Percentiles rank a stretch among this genome's conserved stretches.
Conservation (phyloP, 2,113 vertebrate genomes). For the Nestor notabilis region DNA sequence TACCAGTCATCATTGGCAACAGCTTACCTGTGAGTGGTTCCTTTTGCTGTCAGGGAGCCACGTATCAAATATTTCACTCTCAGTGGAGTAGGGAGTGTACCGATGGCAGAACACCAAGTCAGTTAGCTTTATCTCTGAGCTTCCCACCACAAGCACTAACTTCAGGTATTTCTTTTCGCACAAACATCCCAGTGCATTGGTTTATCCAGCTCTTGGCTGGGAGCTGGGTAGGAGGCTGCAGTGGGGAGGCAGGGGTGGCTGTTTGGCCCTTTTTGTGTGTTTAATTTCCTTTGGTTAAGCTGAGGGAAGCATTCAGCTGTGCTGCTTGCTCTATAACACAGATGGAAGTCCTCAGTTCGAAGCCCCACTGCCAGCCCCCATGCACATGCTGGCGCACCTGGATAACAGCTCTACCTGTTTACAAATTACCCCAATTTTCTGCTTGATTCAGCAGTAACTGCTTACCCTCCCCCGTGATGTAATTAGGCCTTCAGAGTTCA, state of each 20-base stretch:
- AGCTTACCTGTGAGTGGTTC: background rate
- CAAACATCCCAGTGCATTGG: background rate
- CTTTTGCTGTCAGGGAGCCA: background rate
- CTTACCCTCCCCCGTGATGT: slow-evolving; percentile 92
- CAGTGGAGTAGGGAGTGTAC: background rate
- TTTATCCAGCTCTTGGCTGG: background rate
- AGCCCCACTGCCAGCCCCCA: slow-evolving; percentile 68
- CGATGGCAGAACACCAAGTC: slow-evolving; percentile 50
- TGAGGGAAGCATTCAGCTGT: background rate
- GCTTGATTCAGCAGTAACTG: slow-evolving; percentile 97
- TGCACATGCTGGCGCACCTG: slow-evolving; percentile 92
- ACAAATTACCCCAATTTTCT: slow-evolving; percentile 97
- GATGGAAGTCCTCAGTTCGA: slow-evolving; percentile 48
- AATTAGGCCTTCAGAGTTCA: slow-evolving; percentile 98
- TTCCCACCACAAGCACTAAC: background rate
- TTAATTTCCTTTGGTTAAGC: background rate
- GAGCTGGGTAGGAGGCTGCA: background rate
- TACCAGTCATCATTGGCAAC: background rate
- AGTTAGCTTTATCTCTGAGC: slow-evolving; percentile 11
- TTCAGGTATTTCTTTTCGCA: background rate
- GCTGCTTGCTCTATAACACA: slow-evolving; percentile 30
- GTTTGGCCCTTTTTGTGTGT: background rate
- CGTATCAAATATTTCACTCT: background rate
- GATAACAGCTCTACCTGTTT: slow-evolving; percentile 91
- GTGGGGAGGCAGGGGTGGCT: background rate